phyloP scores from a whole-genome alignment of 2,888 invertebrate species.

The Drosophila demipolita region DNA sequence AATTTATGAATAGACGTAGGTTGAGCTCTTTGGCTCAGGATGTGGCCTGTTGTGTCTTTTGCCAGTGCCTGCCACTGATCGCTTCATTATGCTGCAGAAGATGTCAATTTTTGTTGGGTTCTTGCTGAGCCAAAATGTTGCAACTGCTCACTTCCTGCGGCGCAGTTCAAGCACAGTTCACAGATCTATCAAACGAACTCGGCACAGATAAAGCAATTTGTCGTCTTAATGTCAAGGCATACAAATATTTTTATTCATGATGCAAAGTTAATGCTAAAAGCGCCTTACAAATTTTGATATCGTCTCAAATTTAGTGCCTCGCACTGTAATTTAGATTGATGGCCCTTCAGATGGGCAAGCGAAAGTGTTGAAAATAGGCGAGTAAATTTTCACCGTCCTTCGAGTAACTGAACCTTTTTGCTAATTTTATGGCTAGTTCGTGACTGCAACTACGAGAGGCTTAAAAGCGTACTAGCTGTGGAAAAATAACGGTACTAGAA shows the following conservation, averaged over 20 bases:
- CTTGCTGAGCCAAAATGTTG: constrained; percentile 12
- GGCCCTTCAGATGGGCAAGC: constrained; percentile 37
- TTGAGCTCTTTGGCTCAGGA: constrained; percentile 35
- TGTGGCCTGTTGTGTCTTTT: constrained; percentile 35
- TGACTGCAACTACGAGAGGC: constrained; percentile 49
- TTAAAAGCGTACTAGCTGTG: constrained; percentile 4
- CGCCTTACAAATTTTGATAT: constrained; percentile 33
- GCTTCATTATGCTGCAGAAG: constrained; percentile 76
- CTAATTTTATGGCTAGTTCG: constrained; percentile 67
- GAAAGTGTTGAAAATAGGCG: constrained; percentile 51
- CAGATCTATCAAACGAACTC: constrained; percentile 49
- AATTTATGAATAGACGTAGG: constrained; percentile 52
- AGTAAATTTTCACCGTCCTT: constrained; percentile 43
- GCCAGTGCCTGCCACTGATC: constrained; percentile 62
- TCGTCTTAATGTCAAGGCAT: constrained; percentile 46
- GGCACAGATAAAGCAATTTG: constrained; percentile 72
- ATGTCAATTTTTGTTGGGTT: constrained; percentile 66
- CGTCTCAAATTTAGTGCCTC: constrained; percentile 40
- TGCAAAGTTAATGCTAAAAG: constrained; percentile 38
- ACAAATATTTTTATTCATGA: constrained; percentile 59
- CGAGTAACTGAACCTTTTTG: constrained; percentile 29
- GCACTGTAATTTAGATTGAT: constrained; percentile 72
- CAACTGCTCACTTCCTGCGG: constrained; percentile 62
- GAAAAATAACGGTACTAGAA: constrained; percentile 9
- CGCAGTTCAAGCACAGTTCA: constrained; percentile 17